Evolutionary conservation across 1,140 invertebrate species (phyloP).

Genomic region (Drosophila sp.): DNA sequence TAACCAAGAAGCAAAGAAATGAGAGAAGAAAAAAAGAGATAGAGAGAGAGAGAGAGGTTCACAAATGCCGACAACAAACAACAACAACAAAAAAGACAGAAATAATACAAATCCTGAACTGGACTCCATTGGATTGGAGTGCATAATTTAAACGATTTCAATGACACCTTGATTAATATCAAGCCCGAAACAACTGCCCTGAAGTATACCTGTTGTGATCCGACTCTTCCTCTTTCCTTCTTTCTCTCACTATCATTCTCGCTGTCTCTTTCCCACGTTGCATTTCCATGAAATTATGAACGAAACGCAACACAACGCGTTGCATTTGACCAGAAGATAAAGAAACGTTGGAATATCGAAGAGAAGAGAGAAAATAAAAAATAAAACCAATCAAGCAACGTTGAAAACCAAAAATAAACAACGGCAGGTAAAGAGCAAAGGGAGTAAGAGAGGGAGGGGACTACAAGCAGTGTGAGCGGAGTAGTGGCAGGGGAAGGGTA

Average conservation of each 20-base stretch:
- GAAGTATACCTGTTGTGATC: constrained; percentile 39
- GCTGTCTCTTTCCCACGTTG: constrained; percentile 10
- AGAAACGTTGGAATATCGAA: constrained; percentile 37
- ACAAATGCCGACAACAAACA: constrained; percentile 66
- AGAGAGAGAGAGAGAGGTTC: constrained; percentile 46
- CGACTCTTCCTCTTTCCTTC: constrained; percentile 20
- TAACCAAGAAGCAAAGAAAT: constrained; percentile 28
- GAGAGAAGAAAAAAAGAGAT: not conserved
- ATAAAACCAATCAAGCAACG: constrained; percentile 77
- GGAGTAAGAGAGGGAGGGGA: constrained; percentile 1
- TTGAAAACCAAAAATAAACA: constrained; percentile 82
- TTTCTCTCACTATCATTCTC: not conserved
- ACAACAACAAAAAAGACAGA: too few species aligned
- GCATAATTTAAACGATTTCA: constrained; percentile 84
- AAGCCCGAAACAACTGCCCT: constrained; percentile 62
- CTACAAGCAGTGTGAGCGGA: not conserved
- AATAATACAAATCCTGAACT: constrained; percentile 66
- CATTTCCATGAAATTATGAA: constrained; percentile 81
- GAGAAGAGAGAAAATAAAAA: constrained; percentile 39
- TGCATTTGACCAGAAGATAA: constrained; percentile 79
- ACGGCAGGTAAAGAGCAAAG: constrained; percentile 70
- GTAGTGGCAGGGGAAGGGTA: constrained; percentile 3
- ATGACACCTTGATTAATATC: constrained; percentile 84
- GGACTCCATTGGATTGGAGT: constrained; percentile 45
- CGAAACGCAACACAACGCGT: constrained; percentile 68